Conservation (phyloP, 2,113 vertebrate genomes). For the Rynchops niger region DNA sequence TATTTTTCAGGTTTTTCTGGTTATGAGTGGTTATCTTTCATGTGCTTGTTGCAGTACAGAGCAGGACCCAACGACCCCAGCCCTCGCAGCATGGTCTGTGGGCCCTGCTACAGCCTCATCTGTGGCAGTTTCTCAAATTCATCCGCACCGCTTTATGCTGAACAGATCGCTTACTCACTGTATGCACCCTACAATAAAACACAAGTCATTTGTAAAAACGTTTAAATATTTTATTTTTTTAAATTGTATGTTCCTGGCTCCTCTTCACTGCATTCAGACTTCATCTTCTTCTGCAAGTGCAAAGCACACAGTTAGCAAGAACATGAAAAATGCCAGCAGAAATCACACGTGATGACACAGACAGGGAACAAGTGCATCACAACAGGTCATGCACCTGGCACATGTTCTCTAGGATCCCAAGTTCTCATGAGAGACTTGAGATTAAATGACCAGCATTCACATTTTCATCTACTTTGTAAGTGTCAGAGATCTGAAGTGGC, state of each 20-base stretch:
- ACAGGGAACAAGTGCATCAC: neutral
- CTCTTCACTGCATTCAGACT: neutral
- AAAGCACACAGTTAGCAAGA: neutral
- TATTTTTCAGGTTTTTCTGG: neutral
- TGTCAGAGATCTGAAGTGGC: rapidly evolving
- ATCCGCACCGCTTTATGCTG: rapidly evolving
- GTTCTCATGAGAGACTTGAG: neutral
- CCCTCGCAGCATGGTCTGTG: neutral
- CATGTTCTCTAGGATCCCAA: neutral
- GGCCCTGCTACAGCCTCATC: neutral
- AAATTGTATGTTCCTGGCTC: neutral
- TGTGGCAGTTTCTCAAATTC: no score
- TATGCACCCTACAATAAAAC: neutral
- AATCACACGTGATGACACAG: rapidly evolving
- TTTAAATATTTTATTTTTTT: conserved; percentile 40
- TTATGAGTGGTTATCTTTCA: neutral
- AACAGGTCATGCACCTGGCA: neutral
- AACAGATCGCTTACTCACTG: neutral
- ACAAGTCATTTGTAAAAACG: neutral
- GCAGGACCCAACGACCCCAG: neutral
- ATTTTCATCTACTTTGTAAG: neutral
- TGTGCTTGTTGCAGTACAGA: rapidly evolving
- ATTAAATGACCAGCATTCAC: neutral
- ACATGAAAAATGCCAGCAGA: neutral
- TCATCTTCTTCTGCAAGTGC: conserved; percentile 19